phyloP scores from a whole-genome alignment of 2,113 vertebrate species.

The Micromys minutus region DNA sequence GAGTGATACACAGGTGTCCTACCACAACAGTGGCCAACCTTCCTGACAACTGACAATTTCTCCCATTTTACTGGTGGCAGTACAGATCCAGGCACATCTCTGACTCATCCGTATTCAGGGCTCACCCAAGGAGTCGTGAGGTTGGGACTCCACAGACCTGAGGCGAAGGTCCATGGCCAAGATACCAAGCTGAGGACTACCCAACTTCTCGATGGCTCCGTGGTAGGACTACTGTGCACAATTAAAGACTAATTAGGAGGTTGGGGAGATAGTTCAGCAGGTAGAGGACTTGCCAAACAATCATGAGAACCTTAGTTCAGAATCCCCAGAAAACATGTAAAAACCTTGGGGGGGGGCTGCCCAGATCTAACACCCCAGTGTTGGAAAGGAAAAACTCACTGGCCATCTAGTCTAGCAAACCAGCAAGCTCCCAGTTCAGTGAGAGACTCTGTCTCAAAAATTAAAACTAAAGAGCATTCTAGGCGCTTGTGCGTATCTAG shows the following conservation, averaged over 20 bases:
- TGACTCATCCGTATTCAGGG: not conserved
- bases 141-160: rapidly evolving
- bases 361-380: not conserved
- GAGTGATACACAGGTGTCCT: rapidly evolving
- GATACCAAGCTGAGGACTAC: not conserved
- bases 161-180: rapidly evolving
- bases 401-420: not conserved
- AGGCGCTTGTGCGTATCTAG: not conserved
- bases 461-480: not conserved
- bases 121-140: not conserved
- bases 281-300: too few relatives aligned
- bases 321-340: not conserved
- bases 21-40: not conserved
- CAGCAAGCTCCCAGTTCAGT: not conserved
- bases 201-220: not conserved
- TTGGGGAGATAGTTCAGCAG: not conserved
- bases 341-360: not conserved
- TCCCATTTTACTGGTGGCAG: not conserved
- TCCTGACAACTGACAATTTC: not conserved
- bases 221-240: too few relatives aligned
- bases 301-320: not conserved
- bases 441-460: not conserved
- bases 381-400: not conserved
- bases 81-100: not conserved
- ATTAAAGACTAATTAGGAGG: not conserved